Evolutionary conservation across 1,140 invertebrate species (phyloP).

Genomic region (Metopolophium dirhodum): DNA sequence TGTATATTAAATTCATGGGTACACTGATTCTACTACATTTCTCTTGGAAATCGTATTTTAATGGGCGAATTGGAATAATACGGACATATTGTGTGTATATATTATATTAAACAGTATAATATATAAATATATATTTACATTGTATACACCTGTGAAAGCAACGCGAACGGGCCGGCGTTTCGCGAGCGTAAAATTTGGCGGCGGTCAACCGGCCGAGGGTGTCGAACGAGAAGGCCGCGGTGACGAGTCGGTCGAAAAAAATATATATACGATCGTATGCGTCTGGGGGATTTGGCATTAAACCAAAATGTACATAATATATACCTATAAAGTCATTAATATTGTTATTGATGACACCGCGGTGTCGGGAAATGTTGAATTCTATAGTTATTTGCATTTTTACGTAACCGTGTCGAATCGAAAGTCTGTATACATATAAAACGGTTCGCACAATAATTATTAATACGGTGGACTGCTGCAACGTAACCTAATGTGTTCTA

Average conservation of each 20-base stretch:
- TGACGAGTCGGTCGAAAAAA: not conserved
- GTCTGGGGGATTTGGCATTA: not conserved
- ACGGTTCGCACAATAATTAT: not conserved
- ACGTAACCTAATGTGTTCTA: not conserved
- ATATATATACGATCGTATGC: not conserved
- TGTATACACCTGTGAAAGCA: not conserved
- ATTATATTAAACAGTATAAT: not conserved
- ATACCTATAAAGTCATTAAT: not conserved
- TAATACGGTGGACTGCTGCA: not conserved
- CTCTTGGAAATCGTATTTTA: conserved; percentile 30
- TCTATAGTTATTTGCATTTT: not conserved
- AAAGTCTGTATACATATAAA: not conserved
- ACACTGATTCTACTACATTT: conserved; percentile 30
- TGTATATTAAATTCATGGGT: not conserved
- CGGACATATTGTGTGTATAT: not conserved
- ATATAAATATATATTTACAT: not conserved
- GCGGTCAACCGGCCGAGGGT: not conserved
- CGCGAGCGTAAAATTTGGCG: not conserved
- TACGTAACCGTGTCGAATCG: not conserved
- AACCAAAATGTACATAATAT: not conserved
- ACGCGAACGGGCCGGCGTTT: not conserved
- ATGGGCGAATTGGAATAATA: not conserved
- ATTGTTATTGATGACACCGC: not conserved
- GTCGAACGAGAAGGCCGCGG: not conserved
- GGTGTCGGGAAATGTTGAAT: not conserved